Percentiles rank a stretch among this genome's conserved stretches.
Evolutionary conservation across 2,113 vertebrate genomes (phyloP).

Genomic region (Phoxinus phoxinus): DNA sequence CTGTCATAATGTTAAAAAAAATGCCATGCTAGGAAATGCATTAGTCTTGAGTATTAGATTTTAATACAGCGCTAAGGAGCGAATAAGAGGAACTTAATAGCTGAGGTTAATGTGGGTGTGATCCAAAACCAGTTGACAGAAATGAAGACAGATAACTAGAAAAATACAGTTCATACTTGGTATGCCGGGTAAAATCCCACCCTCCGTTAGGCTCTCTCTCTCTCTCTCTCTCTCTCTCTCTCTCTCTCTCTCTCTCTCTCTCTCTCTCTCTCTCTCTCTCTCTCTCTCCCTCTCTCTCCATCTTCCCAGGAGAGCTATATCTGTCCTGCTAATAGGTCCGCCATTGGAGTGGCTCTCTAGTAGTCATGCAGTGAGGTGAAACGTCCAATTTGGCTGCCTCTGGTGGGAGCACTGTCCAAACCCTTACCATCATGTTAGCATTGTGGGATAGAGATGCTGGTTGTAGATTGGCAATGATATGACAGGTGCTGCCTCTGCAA

Average conservation of each 20-base stretch:
- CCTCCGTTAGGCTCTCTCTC: not conserved
- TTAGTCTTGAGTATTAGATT: conserved; percentile 41
- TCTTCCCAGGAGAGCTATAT: conserved; percentile 64
- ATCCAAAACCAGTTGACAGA: conserved; percentile 38
- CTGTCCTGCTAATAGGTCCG: conserved; percentile 67
- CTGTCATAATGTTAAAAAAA: conserved; percentile 27
- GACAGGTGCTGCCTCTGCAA: conserved; percentile 32
- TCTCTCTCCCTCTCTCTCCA: not conserved
- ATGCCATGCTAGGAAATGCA: conserved; percentile 30
- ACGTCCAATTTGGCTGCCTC: conserved; percentile 63
- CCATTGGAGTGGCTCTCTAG: conserved; percentile 57
- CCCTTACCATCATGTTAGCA: conserved; percentile 49
- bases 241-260: not conserved
- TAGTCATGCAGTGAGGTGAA: conserved; percentile 54
- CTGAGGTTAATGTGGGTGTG: conserved; percentile 40
- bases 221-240: not conserved
- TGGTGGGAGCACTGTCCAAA: conserved; percentile 46
- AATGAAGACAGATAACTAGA: conserved; percentile 33
- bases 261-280: not conserved
- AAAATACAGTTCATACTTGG: conserved; percentile 2
- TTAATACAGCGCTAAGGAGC: conserved; percentile 40
- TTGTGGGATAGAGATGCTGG: conserved; percentile 37
- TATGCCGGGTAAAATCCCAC: not conserved
- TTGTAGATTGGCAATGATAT: conserved; percentile 23
- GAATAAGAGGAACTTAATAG: conserved; percentile 42